These are phyloP conservation scores for Phytoseiulus persimilis DNA, from an alignment of 2,888 invertebrate species.

Conservation along the genomic window DNA sequence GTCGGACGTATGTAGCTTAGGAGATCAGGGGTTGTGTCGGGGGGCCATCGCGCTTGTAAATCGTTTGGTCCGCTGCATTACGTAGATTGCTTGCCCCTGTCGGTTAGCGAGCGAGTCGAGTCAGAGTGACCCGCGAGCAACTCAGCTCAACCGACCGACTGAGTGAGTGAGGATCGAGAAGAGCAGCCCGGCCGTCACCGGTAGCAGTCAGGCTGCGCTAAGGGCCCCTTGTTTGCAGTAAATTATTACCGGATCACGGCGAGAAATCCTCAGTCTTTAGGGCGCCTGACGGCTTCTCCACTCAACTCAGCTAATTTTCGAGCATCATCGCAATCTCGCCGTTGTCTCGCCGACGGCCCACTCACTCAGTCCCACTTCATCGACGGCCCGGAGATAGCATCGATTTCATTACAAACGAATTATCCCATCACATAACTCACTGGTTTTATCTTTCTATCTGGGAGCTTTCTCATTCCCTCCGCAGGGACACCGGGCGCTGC, in stretches of 20 bases:
- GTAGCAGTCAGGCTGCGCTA: background rate
- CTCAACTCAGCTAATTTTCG: background rate
- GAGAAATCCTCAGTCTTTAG: background rate
- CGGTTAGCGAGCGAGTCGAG: background rate
- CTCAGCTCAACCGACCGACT: background rate
- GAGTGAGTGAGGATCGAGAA: background rate
- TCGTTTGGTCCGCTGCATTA: background rate
- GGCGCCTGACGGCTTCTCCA: background rate
- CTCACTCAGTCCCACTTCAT: background rate
- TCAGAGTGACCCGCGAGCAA: background rate
- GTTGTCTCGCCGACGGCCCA: background rate
- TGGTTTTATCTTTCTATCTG: background rate
- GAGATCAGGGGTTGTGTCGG: background rate
- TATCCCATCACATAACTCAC: background rate
- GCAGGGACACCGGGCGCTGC: background rate
- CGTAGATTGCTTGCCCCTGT: background rate
- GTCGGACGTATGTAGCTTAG: background rate
- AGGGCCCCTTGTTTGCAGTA: slow-evolving; percentile 5
- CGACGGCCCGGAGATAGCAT: background rate
- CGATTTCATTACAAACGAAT: slow-evolving; percentile 5
- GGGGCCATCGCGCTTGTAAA: background rate
- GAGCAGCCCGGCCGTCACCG: background rate
- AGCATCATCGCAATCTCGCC: background rate
- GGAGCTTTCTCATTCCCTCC: background rate
- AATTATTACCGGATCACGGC: slow-evolving; percentile 5